Percentiles rank a stretch among this genome's conserved stretches.
Evolutionary conservation across 2,797 vertebrate species (phyloP).

Genomic region (Parambassis ranga): DNA sequence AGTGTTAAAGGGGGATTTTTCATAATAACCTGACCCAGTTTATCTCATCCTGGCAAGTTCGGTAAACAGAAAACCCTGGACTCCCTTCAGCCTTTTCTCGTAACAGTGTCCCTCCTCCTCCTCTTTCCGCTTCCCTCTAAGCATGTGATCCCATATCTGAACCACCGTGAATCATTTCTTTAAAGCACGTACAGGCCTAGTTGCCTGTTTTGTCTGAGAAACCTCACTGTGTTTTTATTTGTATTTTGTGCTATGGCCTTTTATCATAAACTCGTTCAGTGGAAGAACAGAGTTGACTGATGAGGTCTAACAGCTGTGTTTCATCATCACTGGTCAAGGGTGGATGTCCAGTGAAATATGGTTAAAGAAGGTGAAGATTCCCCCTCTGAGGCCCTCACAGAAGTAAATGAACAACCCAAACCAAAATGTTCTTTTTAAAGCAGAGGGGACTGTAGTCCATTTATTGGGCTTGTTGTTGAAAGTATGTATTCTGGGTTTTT

Average conservation of each 20-base stretch:
- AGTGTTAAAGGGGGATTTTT: not conserved
- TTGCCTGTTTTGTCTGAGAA: too few species aligned
- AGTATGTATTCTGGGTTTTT: not conserved
- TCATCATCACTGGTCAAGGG: constrained; percentile 58
- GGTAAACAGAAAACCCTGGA: constrained; percentile 6
- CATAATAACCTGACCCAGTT: not conserved
- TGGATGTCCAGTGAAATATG: constrained; percentile 21
- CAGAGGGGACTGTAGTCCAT: not conserved
- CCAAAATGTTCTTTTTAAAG: not conserved
- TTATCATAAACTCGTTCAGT: constrained; percentile 11
- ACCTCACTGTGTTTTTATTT: too few species aligned
- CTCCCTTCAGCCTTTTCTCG: constrained; percentile 19
- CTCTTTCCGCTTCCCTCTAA: not conserved
- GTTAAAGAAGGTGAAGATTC: constrained; percentile 30
- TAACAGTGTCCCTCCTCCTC: not conserved
- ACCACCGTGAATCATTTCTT: not conserved
- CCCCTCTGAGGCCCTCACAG: constrained; percentile 16
- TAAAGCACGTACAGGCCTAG: not conserved
- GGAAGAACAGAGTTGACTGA: constrained; percentile 20
- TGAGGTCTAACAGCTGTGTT: constrained; percentile 31
- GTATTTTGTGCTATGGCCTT: not conserved
- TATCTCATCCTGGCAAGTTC: not conserved
- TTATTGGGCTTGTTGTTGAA: not conserved
- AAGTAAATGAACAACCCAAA: constrained; percentile 50
- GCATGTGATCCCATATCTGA: constrained; percentile 69